phyloP scores from a whole-genome alignment of 2,888 invertebrate genomes.

The Monoplex corrugatus region DNA sequence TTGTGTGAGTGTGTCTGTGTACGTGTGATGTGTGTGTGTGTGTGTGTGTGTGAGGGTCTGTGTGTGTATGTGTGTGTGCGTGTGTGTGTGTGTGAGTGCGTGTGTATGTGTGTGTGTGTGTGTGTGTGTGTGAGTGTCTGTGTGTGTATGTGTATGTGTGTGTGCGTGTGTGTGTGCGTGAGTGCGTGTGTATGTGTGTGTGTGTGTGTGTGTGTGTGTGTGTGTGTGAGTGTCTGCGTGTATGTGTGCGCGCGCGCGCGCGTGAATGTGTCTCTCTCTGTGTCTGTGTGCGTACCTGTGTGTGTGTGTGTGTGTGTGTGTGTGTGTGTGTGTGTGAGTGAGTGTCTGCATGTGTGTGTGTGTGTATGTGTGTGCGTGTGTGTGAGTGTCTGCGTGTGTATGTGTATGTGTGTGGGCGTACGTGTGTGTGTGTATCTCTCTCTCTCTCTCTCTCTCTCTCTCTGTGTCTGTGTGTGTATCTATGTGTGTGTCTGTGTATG shows the following conservation, averaged over 20 bases:
- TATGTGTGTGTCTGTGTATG: not conserved
- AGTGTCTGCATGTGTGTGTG: not conserved
- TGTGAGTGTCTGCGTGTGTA: not conserved
- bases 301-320: not conserved
- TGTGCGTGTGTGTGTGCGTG: slow-evolving; percentile 4
- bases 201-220: not conserved
- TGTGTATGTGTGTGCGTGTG: not conserved
- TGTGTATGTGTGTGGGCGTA: not conserved
- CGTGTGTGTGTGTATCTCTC: not conserved
- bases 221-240: slow-evolving; percentile 1
- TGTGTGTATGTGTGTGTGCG: slow-evolving; percentile 13
- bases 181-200: not conserved
- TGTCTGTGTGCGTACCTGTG: not conserved
- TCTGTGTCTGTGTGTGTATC: not conserved
- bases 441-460: not conserved
- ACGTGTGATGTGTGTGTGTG: too few relatives aligned
- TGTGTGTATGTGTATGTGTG: slow-evolving; percentile 20
- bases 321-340: not conserved
- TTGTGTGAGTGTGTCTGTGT: too few relatives aligned
- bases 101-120: slow-evolving; percentile 27
- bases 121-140: slow-evolving; percentile 11
- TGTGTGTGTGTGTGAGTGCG: not conserved
- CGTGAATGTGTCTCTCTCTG: not conserved
- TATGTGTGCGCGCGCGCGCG: too few relatives aligned
- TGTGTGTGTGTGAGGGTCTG: not conserved